Evolutionary conservation across 2,113 vertebrate genomes (phyloP).

Genomic region (Siniperca chuatsi): DNA sequence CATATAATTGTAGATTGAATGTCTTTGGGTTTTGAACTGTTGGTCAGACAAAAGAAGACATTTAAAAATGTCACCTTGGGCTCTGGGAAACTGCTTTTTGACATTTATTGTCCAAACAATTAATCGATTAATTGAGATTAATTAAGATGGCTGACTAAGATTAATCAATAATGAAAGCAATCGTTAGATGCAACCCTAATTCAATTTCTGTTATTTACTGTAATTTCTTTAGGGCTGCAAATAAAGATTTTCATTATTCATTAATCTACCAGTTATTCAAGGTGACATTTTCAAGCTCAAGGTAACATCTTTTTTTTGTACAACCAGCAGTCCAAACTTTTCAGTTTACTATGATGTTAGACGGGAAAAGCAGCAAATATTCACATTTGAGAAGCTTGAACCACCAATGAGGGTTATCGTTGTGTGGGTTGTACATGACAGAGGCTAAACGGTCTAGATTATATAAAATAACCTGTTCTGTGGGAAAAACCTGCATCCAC

Average conservation of each 20-base stretch:
- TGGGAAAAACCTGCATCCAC: neutral
- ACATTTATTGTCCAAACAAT: neutral
- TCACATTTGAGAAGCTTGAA: neutral
- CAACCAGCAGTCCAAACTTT: neutral
- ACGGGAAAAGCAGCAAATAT: neutral
- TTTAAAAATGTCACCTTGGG: neutral
- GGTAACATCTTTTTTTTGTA: neutral
- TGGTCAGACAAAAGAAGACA: neutral
- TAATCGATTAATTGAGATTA: neutral
- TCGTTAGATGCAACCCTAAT: too few relatives aligned
- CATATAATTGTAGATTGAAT: neutral
- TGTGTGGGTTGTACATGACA: neutral
- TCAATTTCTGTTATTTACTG: too few relatives aligned
- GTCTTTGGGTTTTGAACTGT: neutral
- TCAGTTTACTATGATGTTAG: neutral
- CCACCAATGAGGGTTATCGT: neutral
- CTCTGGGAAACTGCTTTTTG: neutral
- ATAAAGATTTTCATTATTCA: neutral
- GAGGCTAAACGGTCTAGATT: neutral
- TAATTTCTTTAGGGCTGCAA: neutral
- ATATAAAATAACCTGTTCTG: neutral
- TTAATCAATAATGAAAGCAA: neutral
- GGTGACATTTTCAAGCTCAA: neutral
- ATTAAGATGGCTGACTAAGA: neutral
- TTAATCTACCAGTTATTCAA: neutral